Conservation (phyloP, 2,113 vertebrate species). For the Numida meleagris region DNA sequence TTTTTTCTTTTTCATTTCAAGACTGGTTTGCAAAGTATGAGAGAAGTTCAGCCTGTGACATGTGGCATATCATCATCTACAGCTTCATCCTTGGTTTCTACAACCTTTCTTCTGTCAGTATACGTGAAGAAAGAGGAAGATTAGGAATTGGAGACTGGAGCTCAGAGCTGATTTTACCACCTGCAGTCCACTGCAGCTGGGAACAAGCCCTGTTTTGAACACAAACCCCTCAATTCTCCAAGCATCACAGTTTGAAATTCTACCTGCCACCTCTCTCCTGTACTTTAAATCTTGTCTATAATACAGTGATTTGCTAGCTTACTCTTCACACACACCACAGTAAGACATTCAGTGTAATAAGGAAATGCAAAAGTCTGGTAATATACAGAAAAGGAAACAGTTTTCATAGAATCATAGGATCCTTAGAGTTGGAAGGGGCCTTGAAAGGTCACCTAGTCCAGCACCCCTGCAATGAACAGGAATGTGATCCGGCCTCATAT, state of each 20-base stretch:
- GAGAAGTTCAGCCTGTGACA: background rate
- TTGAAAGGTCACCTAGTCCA: too few species aligned
- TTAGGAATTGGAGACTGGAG: background rate
- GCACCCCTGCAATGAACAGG: too few species aligned
- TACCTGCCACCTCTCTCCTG: accelerated
- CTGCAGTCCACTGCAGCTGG: background rate
- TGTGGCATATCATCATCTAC: background rate
- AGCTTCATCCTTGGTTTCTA: background rate
- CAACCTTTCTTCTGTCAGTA: background rate
- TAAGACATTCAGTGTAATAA: background rate
- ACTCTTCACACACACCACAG: background rate
- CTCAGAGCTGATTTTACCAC: background rate
- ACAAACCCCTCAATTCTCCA: background rate
- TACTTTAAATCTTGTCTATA: background rate
- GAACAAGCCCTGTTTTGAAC: background rate
- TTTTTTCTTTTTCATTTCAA: background rate
- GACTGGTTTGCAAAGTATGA: background rate
- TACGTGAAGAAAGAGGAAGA: background rate
- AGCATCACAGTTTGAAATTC: background rate
- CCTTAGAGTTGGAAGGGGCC: too few species aligned
- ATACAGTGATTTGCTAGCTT: background rate
- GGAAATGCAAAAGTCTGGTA: background rate
- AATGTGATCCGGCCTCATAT: too few species aligned
- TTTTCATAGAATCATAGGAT: too few species aligned
- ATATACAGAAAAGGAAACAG: background rate